Conservation (phyloP, 2,888 invertebrate genomes). For the Coleophora flavipennella region DNA sequence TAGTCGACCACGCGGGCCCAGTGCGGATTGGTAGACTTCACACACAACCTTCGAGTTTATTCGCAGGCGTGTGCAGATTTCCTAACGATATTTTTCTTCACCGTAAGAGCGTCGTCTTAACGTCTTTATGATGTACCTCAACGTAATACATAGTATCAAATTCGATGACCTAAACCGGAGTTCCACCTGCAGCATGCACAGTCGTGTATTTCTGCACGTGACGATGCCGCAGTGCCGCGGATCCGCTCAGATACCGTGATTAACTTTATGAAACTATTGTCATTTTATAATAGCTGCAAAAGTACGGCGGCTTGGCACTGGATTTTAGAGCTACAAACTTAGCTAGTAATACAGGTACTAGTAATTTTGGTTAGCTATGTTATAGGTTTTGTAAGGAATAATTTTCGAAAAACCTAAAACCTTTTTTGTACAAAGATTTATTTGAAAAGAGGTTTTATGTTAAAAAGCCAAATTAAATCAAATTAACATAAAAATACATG, state of each 20-base stretch:
- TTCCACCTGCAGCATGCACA: conserved; percentile 18
- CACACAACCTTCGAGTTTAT: no score
- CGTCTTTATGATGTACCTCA: no score
- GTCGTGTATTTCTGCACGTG: conserved; percentile 33
- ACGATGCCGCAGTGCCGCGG: conserved; percentile 34
- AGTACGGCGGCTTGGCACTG: conserved; percentile 14
- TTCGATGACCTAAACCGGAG: conserved; percentile 13
- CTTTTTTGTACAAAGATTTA: no score
- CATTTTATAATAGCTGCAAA: conserved; percentile 26
- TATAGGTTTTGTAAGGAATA: background rate
- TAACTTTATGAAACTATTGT: conserved; percentile 24
- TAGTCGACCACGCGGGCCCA: no score
- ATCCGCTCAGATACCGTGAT: conserved; percentile 34
- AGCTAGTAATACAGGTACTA: background rate
- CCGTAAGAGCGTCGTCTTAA: no score
- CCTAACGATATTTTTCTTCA: no score
- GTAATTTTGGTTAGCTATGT: background rate
- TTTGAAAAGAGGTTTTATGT: no score
- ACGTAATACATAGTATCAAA: conserved; percentile 14
- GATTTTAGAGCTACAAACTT: background rate
- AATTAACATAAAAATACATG: no score
- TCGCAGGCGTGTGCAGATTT: no score
- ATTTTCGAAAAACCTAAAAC: no score
- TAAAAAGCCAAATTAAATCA: no score
- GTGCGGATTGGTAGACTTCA: no score